Evolutionary conservation across 2,113 vertebrate species (phyloP).

Genomic region (Tringa solitaria): DNA sequence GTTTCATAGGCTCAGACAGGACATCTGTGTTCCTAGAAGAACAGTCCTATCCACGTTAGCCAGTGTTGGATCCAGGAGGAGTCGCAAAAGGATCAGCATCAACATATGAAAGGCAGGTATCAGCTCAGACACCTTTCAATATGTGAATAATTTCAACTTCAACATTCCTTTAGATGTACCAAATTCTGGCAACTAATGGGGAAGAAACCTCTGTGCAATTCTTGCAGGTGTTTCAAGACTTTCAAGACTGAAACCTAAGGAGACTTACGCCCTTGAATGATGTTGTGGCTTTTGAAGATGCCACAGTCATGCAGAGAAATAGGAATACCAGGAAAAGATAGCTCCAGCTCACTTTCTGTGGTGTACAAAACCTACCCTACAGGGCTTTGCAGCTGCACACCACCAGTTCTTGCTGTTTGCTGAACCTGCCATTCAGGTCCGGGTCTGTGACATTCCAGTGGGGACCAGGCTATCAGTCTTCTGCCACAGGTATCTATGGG

Average conservation of each 20-base stretch:
- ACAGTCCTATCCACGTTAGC: neutral
- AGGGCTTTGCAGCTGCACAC: neutral
- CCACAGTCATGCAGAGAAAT: neutral
- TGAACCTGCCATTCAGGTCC: neutral
- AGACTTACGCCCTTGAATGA: neutral
- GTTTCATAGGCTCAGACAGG: neutral
- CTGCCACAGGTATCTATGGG: neutral
- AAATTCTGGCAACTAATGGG: neutral
- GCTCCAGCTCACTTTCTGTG: neutral
- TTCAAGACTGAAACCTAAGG: neutral
- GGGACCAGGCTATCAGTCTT: neutral
- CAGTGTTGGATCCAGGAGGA: neutral
- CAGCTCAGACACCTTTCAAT: neutral
- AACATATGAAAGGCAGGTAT: neutral
- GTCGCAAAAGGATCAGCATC: neutral
- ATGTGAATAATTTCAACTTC: neutral
- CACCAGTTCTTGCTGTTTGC: neutral
- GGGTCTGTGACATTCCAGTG: accelerated
- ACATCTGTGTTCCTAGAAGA: neutral
- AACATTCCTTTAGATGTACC: neutral
- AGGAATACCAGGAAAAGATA: neutral
- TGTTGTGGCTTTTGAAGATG: neutral
- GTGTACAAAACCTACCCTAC: neutral
- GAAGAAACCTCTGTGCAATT: neutral
- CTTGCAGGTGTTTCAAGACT: neutral